Evolutionary conservation across 2,888 invertebrate genomes (phyloP).

Genomic region (Oscheius sp.): DNA sequence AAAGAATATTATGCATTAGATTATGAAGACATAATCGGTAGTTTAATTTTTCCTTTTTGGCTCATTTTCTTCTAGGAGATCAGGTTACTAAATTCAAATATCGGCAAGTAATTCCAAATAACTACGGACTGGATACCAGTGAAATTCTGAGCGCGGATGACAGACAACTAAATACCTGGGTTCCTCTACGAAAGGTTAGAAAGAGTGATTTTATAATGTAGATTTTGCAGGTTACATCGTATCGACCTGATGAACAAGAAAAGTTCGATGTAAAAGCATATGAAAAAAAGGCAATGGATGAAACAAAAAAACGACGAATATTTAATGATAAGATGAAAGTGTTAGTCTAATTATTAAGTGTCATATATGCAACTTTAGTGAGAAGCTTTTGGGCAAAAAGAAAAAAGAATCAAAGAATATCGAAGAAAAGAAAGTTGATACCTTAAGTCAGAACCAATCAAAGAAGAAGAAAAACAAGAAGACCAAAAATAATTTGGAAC

Average conservation of each 20-base stretch:
- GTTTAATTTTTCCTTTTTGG: not conserved
- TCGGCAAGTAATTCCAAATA: slow-evolving; percentile 83
- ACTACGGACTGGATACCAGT: slow-evolving; percentile 87
- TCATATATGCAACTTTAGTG: not conserved
- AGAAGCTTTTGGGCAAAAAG: not conserved
- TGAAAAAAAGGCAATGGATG: slow-evolving; percentile 80
- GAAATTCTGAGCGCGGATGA: slow-evolving; percentile 94
- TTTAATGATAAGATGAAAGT: slow-evolving; percentile 71
- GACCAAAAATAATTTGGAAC: not conserved
- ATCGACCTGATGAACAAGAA: slow-evolving; percentile 80
- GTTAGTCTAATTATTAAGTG: slow-evolving; percentile 19
- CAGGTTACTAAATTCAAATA: slow-evolving; percentile 90
- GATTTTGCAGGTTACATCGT: slow-evolving; percentile 48
- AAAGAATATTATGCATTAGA: slow-evolving; percentile 94
- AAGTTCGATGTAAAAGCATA: slow-evolving; percentile 82
- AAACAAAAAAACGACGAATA: slow-evolving; percentile 81
- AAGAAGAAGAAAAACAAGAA: slow-evolving; percentile 22
- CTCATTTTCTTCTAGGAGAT: slow-evolving; percentile 75
- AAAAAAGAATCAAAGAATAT: slow-evolving; percentile 16
- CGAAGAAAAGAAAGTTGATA: slow-evolving; percentile 27
- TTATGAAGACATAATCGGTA: slow-evolving; percentile 89
- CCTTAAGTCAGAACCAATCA: not conserved
- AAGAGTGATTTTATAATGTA: not conserved
- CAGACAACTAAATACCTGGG: slow-evolving; percentile 93
- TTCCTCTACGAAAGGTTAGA: slow-evolving; percentile 82